phyloP scores from a whole-genome alignment of 2,797 vertebrate species.

The Pachyuromys duprasi region DNA sequence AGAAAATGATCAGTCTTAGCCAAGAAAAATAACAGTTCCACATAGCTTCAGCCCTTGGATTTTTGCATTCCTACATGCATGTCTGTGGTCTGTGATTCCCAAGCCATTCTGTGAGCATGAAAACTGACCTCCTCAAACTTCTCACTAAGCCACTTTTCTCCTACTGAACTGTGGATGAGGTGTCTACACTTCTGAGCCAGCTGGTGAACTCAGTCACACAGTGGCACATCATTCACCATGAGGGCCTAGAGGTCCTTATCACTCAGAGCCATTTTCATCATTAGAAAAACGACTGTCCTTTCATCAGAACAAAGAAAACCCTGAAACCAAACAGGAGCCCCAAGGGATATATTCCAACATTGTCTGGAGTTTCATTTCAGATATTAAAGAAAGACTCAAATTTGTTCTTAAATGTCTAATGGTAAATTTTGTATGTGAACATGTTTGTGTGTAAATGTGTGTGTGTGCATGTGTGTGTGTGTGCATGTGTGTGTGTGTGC shows the following conservation, averaged over 20 bases:
- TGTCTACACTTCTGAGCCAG: not conserved
- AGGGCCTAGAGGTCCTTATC: not conserved
- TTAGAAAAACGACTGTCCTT: not conserved
- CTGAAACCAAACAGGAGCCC: slow-evolving; percentile 11
- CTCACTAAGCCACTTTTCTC: slow-evolving; percentile 61
- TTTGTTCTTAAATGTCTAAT: not conserved
- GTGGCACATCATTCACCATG: not conserved
- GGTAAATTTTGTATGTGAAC: not conserved
- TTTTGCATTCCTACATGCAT: slow-evolving; percentile 73
- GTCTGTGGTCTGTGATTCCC: slow-evolving; percentile 78
- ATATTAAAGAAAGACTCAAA: not conserved
- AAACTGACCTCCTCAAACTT: slow-evolving; percentile 69
- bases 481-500: too few relatives aligned
- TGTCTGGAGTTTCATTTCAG: slow-evolving; percentile 11
- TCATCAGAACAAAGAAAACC: slow-evolving; percentile 16
- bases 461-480: fast-evolving
- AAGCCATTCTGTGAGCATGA: slow-evolving; percentile 64
- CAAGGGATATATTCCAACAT: not conserved
- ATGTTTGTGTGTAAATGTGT: not conserved
- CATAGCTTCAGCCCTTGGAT: slow-evolving; percentile 73
- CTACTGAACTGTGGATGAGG: not conserved
- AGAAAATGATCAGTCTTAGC: slow-evolving; percentile 69
- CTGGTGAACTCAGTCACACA: not conserved
- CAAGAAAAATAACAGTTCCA: slow-evolving; percentile 80
- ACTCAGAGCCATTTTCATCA: not conserved